A percentile compares a stretch with the other conserved stretches of the same genome.
Evolutionary conservation across 2,113 vertebrate genomes (phyloP).

Genomic region (Takifugu flavidus): DNA sequence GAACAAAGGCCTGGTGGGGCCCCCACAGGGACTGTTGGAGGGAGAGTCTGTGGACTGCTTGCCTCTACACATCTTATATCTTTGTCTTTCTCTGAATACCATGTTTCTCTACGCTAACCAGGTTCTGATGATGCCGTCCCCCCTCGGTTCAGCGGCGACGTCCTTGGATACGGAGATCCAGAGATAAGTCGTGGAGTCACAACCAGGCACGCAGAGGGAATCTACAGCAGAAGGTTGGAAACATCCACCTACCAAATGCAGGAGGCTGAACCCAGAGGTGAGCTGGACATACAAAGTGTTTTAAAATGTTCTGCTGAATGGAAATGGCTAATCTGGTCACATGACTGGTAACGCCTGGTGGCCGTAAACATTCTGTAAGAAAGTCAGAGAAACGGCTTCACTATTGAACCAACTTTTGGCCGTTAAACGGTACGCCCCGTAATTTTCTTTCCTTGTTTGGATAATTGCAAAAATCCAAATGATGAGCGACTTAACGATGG

Average conservation of each 20-base stretch:
- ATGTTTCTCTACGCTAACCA: constrained; percentile 39
- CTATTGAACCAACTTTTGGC: too few species aligned
- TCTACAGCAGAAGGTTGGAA: constrained; percentile 75
- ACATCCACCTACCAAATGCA: constrained; percentile 21
- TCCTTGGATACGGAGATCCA: constrained; percentile 58
- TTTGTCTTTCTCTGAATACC: background rate
- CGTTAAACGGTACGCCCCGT: too few species aligned
- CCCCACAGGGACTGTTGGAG: background rate
- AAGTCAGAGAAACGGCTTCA: too few species aligned
- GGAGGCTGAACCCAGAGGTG: constrained; percentile 37
- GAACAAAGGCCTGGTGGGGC: constrained; percentile 49
- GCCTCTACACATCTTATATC: background rate
- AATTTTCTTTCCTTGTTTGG: too few species aligned
- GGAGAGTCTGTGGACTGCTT: background rate
- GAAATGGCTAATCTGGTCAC: too few species aligned
- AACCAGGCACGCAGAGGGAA: constrained; percentile 70
- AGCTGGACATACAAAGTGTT: background rate
- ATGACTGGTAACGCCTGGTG: too few species aligned
- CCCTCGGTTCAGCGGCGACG: constrained; percentile 61
- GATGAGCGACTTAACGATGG: too few species aligned
- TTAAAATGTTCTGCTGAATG: too few species aligned
- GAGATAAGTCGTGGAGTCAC: constrained; percentile 36
- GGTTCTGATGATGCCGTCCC: constrained; percentile 82
- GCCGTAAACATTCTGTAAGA: too few species aligned
- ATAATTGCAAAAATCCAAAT: too few species aligned